Evolutionary conservation across 2,888 invertebrate genomes (phyloP).

Genomic region (Psylliodes chrysocephalus): DNA sequence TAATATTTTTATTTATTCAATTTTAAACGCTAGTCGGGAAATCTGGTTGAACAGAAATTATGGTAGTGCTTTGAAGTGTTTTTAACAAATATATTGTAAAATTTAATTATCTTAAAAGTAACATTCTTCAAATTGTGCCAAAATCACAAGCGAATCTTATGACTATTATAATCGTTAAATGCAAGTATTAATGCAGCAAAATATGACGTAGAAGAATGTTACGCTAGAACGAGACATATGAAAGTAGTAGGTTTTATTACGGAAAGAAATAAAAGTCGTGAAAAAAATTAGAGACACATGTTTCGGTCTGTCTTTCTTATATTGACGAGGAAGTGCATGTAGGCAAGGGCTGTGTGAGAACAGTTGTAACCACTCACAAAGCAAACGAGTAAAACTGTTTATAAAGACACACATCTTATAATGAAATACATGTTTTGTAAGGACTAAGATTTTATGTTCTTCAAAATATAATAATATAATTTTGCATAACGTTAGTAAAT

Average conservation of each 20-base stretch:
- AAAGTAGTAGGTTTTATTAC: conserved; percentile 15
- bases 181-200: conserved; percentile 4
- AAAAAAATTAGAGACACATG: conserved; percentile 13
- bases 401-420: too few relatives aligned
- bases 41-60: not conserved
- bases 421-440: too few relatives aligned
- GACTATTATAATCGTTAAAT: conserved; percentile 1
- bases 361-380: not conserved
- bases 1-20: too few relatives aligned
- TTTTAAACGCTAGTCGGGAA: too few relatives aligned
- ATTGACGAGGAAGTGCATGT: not conserved
- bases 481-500: too few relatives aligned
- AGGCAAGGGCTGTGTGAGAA: conserved; percentile 7
- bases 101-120: not conserved
- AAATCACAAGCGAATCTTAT: not conserved
- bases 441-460: too few relatives aligned
- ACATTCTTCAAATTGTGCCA: conserved; percentile 8
- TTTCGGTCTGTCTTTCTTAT: conserved; percentile 7
- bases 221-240: conserved; percentile 16
- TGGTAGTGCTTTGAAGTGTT: conserved; percentile 8
- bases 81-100: conserved; percentile 4
- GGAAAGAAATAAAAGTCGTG: conserved; percentile 15
- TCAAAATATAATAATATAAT: too few relatives aligned
- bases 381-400: too few relatives aligned
- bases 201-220: conserved; percentile 8